Evolutionary conservation across 1,140 invertebrate species (phyloP), one percentile per base, ranked within the genome.

Genomic region (Agrypnia vestita): DNA sequence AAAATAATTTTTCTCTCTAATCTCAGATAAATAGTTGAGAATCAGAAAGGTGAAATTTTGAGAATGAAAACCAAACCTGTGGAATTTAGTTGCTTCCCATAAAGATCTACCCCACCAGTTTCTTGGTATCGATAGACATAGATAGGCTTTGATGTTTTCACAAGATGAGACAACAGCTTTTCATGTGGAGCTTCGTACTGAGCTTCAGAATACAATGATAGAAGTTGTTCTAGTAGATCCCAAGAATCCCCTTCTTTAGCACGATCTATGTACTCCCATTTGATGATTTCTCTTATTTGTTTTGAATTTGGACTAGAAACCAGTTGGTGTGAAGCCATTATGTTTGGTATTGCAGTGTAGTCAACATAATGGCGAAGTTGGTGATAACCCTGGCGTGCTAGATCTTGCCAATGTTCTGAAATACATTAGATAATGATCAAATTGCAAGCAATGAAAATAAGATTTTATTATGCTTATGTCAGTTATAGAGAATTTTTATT

Each of bases 351-450:
- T 35, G 91, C 84, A 0, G 88, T 88, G 47, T 86, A 84, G 71
- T 90, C 88, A 43, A 91, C 87, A 71, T 90, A 91, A 62, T 88
- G 84, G 43, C 86, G 84, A 10, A 92, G 84, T 15, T 89, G 86
- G 19, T 83, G 47, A 75, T 86, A 88, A 3, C 90, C 89, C 78
- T 91, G 89, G 3, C 88, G 85, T 3, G 88, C 86, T 73, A 91
- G 85, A 64, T 91, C 88, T 69, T 88, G 84, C 91, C 90, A 91
- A 64, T 86, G 82, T 76, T 84, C 87, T 90, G 77, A 62, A 85
- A 86, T 19, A 75, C 51, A 62, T 10, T 51, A 35, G 25, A 35
- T 62, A 72, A 13, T 21, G 10, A 19, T 15, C 44, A 19, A n/a
- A 56, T 17, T 35, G 25, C 6, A 3, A 6, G 6, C 6, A 35